Evolutionary conservation across 2,888 invertebrate species (phyloP).

Genomic region (Agonopterix heracliana): DNA sequence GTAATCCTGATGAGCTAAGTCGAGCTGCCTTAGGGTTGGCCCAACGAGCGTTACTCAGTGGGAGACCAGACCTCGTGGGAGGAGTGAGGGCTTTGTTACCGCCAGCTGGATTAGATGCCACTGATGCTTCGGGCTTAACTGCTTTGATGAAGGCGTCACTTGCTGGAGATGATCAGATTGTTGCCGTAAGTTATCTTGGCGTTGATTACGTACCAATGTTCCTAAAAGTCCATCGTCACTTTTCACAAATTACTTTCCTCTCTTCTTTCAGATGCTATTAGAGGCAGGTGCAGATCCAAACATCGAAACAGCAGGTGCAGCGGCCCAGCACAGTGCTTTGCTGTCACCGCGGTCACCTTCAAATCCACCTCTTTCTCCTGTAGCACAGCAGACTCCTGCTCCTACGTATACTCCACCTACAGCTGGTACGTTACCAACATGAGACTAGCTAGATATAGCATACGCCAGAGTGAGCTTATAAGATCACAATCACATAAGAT

Average conservation of each 20-base stretch:
- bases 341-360: constrained; percentile 48
- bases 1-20: constrained; percentile 73
- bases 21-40: constrained; percentile 84
- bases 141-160: constrained; percentile 90
- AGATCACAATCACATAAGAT: too few relatives aligned
- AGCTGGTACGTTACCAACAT: constrained; percentile 41
- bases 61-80: constrained; percentile 85
- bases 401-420: constrained; percentile 58
- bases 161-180: constrained; percentile 86
- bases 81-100: constrained; percentile 85
- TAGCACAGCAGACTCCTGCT: constrained; percentile 25
- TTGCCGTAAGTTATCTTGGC: constrained; percentile 58
- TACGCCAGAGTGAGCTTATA: too few relatives aligned
- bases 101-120: constrained; percentile 81
- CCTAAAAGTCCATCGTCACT: too few relatives aligned
- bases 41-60: constrained; percentile 88
- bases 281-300: constrained; percentile 91
- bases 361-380: constrained; percentile 32
- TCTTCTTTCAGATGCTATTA: constrained; percentile 73
- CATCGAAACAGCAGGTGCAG: constrained; percentile 82
- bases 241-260: too few relatives aligned
- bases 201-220: too few relatives aligned
- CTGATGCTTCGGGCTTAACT: constrained; percentile 87
- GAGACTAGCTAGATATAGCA: not conserved
- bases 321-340: constrained; percentile 51